Percentiles rank a stretch among this genome's conserved stretches.
phyloP scores from a whole-genome alignment of 2,888 invertebrate genomes.

The Pyrrhosoma nymphula region DNA sequence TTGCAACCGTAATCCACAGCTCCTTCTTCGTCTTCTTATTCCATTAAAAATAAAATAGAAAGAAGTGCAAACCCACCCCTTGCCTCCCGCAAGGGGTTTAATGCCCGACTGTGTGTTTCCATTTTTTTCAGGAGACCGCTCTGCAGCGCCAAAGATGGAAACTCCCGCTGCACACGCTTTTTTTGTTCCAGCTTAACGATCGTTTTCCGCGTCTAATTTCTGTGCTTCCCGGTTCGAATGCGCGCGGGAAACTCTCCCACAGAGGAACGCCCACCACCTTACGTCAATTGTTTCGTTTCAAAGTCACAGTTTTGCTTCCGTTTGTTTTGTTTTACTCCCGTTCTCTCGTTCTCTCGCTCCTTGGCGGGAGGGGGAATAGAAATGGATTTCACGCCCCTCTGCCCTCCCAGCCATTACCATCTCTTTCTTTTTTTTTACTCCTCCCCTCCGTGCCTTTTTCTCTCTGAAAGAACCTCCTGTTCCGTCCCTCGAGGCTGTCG shows the following conservation, averaged over 20 bases:
- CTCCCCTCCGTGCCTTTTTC: not conserved
- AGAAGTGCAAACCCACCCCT: not conserved
- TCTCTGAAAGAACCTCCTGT: not conserved
- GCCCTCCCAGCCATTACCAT: not conserved
- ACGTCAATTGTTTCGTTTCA: constrained; percentile 40
- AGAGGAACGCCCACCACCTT: not conserved
- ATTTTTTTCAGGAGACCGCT: not conserved
- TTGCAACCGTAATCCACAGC: not conserved
- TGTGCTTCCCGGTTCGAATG: not conserved
- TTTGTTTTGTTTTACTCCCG: not conserved
- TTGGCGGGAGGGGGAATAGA: not conserved
- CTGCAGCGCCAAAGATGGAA: not conserved
- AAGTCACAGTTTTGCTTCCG: constrained; percentile 39
- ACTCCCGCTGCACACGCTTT: not conserved
- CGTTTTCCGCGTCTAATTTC: constrained; percentile 31
- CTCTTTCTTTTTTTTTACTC: not conserved
- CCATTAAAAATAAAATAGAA: not conserved
- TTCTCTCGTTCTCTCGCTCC: not conserved
- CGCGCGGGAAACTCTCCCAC: not conserved
- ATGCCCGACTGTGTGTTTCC: not conserved
- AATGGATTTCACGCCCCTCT: not conserved
- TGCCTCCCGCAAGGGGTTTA: not conserved
- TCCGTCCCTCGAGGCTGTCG: not conserved
- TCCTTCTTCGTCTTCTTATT: not conserved
- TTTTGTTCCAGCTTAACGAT: not conserved